Evolutionary conservation across 1,140 invertebrate genomes (phyloP), one percentile per base, ranked within the genome.

Genomic region (Parapsyche elsis): DNA sequence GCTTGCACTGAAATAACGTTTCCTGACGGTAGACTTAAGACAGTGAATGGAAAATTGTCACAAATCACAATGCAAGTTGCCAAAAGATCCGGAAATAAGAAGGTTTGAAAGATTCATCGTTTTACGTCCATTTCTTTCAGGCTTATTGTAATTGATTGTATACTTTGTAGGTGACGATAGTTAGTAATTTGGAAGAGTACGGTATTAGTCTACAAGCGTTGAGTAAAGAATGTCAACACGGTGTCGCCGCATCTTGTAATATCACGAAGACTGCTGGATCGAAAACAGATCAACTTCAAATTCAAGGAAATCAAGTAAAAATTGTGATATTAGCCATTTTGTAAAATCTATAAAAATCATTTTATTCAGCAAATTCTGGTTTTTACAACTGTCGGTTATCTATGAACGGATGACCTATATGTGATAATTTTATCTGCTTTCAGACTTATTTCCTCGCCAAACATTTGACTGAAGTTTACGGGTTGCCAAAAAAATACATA

Each of bases 281-380:
- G 81, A 95, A 94, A 85, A 91, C 89, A 53, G 92, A 93, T 71
- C 94, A 97, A 87, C 91, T 98, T 16, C 90, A 96, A 84, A 92
- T 98, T 44, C 96, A 98, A 90, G 96, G 97, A 74, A 97, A 98
- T 89, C 96, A 98, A 91, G 92, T 97, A 84, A 57, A 24, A 16
- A 30, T 67, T 45, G 16, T 16, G 10, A 16, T 16, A 53, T n/a
- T n/a, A n/a, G n/a, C 19, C 19, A 49, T 49, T 49, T 49, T 10
- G 9, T 49, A 10, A 49, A 70, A 70, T 70, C 19, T 21, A n/a
- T n/a, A 61, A 76, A 64, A 23, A 23, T 64, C n/a, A 9, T 26
- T 73, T 73, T 73, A 73, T 73, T 24, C 9, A 71, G 19, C 7
- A 67, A 67, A 23, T 9, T 9, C 7, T 71, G 23, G 9, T 19